Base-by-base conservation (phyloP, 2,113 vertebrate species). In the Acanthochromis polyacanthus region DNA sequence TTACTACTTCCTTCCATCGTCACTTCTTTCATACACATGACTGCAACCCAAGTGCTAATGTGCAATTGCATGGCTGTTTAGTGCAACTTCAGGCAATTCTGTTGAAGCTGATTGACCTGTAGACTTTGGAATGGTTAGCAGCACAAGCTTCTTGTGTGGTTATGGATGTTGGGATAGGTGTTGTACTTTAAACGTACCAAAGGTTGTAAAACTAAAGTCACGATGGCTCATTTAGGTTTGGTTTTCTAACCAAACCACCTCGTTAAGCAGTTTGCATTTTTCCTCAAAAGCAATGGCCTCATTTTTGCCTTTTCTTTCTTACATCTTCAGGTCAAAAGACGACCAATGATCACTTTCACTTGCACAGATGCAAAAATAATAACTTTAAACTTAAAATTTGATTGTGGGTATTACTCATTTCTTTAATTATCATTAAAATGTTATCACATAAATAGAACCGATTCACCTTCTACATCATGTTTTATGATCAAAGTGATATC, bases 111-210 rank as follows among this genome's bases (percentile, higher is more conserved):
- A 58, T 15, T 74, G 75, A 65, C 69, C 81, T 84, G 71, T 85
- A 85, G 76, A 81, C 82, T 88, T 78, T 83, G 74, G 68, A 85
- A 53, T 45, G 46, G 48, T 74, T 71, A 23, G n/a, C 9, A 55
- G 51, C 36, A n/a, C 11, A 9, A 28, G n/a, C 36, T 55, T 71
- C 10, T 60, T 32, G 7, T 68, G 48, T 72, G 12, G 66, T 68
- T 64, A 7, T 3, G 4, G 10, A 50, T 75, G 58, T 62, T 70
- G 59, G 62, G 22, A 56, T 30, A 62, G 53, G 28, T 70, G 19
- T 25, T 76, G 73, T 58, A 84, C 78, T 86, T 86, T 70, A 90
- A 74, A 70, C 80, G 81, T 23, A 23, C 20, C 22, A 5, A 55
- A 28, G 48, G 78, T 69, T 79, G 61, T 89, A 88, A 83, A 89